Evolutionary conservation across 2,113 vertebrate genomes (phyloP).

Genomic region (Centropus unirufus): DNA sequence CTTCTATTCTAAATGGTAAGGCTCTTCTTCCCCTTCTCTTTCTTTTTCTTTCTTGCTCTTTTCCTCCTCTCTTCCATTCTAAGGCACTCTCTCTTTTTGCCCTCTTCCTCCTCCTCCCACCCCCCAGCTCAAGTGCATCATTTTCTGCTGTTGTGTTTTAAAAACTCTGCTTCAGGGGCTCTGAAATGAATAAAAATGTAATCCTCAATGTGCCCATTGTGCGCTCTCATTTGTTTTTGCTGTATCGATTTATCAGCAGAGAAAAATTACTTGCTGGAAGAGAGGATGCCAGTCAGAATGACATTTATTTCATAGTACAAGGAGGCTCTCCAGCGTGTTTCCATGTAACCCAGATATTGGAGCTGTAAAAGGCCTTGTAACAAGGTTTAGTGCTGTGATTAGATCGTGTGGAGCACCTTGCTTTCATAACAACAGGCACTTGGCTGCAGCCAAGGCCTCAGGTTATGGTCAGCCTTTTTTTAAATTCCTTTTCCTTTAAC

Average conservation of each 20-base stretch:
- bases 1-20: neutral
- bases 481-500: slow-evolving; percentile 21
- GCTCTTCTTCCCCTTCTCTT: neutral
- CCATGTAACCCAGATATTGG: slow-evolving; percentile 83
- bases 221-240: slow-evolving; percentile 80
- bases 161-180: slow-evolving; percentile 78
- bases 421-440: slow-evolving; percentile 79
- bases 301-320: slow-evolving; percentile 84
- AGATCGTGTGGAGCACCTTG: slow-evolving; percentile 81
- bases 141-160: slow-evolving; percentile 80
- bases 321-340: slow-evolving; percentile 81
- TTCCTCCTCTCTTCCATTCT: neutral
- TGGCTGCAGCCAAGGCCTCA: slow-evolving; percentile 70
- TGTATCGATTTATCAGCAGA: slow-evolving; percentile 80
- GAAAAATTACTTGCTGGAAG: slow-evolving; percentile 81
- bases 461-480: slow-evolving; percentile 69
- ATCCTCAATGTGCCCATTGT: slow-evolving; percentile 76
- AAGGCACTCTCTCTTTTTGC: neutral
- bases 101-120: neutral
- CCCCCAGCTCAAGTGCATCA: slow-evolving; percentile 67
- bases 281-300: slow-evolving; percentile 83
- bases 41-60: neutral
- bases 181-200: slow-evolving; percentile 83
- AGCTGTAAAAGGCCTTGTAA: slow-evolving; percentile 84
- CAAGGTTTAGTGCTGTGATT: slow-evolving; percentile 84